These are phyloP conservation scores for Oncorhynchus nerka DNA, from an alignment of 2,113 vertebrate genomes.

Conservation along the genomic window DNA sequence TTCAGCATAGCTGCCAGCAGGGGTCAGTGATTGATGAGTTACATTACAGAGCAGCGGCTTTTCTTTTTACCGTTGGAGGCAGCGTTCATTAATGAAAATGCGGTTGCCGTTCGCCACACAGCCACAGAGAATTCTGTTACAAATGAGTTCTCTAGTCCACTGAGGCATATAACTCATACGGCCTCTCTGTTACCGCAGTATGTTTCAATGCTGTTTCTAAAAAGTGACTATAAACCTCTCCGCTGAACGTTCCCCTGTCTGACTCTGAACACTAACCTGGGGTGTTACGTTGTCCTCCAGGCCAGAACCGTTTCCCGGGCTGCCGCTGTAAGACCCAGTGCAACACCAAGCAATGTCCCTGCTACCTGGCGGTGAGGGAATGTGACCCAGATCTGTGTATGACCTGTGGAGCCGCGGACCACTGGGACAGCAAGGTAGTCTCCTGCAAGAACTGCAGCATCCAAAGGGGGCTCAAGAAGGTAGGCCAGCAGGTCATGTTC, in stretches of 20 bases:
- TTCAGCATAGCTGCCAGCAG: slow-evolving; percentile 59
- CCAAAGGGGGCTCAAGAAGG: slow-evolving; percentile 97
- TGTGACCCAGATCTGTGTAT: slow-evolving; percentile 97
- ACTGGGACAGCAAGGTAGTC: slow-evolving; percentile 94
- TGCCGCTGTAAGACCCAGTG: slow-evolving; percentile 98
- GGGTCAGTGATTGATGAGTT: slow-evolving; percentile 43
- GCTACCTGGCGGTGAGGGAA: slow-evolving; percentile 95
- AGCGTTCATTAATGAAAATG: slow-evolving; percentile 18
- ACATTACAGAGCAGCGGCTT: background rate
- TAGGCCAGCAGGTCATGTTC: slow-evolving; percentile 38
- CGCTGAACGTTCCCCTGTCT: background rate
- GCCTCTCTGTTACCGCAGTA: background rate
- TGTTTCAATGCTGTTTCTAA: background rate
- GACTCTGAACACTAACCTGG: background rate
- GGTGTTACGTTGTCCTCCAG: slow-evolving; percentile 61
- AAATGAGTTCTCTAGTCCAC: slow-evolving; percentile 5
- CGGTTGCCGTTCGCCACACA: slow-evolving; percentile 1
- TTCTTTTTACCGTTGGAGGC: background rate
- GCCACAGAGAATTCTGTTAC: slow-evolving; percentile 1
- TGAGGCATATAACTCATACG: background rate
- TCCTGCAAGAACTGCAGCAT: slow-evolving; percentile 99
- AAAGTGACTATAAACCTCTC: background rate
- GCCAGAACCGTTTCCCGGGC: slow-evolving; percentile 97
- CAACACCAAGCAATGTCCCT: slow-evolving; percentile 98
- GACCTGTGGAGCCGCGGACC: slow-evolving; percentile 91